Evolutionary conservation across 1,140 invertebrate genomes (phyloP).

Genomic region (Panagrolaimus sp.): DNA sequence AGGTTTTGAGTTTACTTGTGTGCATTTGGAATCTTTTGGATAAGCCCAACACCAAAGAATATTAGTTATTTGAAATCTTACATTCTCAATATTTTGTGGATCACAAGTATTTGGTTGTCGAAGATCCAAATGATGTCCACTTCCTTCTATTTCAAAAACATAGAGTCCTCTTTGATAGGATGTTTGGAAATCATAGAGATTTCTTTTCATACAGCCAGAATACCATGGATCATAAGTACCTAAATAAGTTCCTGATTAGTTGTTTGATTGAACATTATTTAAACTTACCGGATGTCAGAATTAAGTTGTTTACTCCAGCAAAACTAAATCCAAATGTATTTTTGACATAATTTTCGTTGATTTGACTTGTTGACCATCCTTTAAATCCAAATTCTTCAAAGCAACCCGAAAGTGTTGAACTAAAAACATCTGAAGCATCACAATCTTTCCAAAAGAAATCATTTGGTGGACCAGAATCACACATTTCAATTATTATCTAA

Average conservation of each 20-base stretch:
- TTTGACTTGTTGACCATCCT: not conserved
- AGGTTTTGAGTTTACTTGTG: not conserved
- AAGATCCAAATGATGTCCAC: slow-evolving; percentile 13
- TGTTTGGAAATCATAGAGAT: not conserved
- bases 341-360: not conserved
- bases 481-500: not conserved
- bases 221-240: slow-evolving; percentile 11
- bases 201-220: not conserved
- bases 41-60: slow-evolving; percentile 6
- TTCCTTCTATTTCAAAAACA: not conserved
- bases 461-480: slow-evolving; percentile 3
- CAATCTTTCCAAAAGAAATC: slow-evolving; percentile 7
- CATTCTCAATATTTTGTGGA: not conserved
- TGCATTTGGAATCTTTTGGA: slow-evolving; percentile 10
- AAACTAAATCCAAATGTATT: not conserved
- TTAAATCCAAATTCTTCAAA: not conserved
- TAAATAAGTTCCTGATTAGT: not conserved
- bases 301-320: not conserved
- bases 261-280: too few relatives aligned
- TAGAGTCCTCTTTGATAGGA: not conserved
- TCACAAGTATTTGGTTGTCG: slow-evolving; percentile 11
- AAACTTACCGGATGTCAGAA: too few relatives aligned
- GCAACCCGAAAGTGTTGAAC: not conserved
- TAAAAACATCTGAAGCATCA: not conserved
- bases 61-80: not conserved